Evolutionary conservation across 2,797 vertebrate genomes (phyloP).

Genomic region (Acestrorhynchus altus): DNA sequence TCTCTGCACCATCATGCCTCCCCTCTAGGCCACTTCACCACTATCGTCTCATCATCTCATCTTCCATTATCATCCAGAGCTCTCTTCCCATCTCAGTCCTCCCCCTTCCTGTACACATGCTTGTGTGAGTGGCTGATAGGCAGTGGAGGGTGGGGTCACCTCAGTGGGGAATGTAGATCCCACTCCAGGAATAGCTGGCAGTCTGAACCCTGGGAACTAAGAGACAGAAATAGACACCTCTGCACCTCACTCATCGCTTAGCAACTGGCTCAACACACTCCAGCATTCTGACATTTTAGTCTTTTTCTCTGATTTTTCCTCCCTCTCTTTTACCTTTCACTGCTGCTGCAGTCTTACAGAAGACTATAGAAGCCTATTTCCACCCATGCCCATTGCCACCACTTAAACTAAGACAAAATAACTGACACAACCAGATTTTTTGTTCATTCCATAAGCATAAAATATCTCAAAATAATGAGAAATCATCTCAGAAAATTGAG

Average conservation of each 20-base stretch:
- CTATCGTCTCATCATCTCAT: constrained; percentile 17
- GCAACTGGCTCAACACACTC: constrained; percentile 56
- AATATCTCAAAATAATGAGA: no score
- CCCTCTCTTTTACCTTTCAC: neutral
- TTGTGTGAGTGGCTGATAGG: constrained; percentile 15
- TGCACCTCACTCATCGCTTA: constrained; percentile 62
- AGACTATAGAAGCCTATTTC: neutral
- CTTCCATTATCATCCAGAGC: neutral
- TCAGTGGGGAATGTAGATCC: constrained; percentile 46
- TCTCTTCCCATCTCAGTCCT: constrained; percentile 27
- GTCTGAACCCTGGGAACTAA: constrained; percentile 57
- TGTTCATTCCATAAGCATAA: no score
- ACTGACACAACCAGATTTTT: no score
- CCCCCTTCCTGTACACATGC: neutral
- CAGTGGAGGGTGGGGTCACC: constrained; percentile 36
- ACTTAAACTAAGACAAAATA: neutral
- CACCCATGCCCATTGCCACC: no score
- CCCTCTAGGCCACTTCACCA: constrained; percentile 1
- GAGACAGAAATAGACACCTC: constrained; percentile 64
- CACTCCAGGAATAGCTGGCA: constrained; percentile 62
- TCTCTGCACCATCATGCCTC: neutral
- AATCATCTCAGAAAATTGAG: no score
- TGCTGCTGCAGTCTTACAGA: neutral
- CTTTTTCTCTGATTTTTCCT: neutral
- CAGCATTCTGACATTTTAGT: constrained; percentile 38